Base-by-base conservation (phyloP, 2,888 invertebrate genomes). In the Eupithecia pulchellata region DNA sequence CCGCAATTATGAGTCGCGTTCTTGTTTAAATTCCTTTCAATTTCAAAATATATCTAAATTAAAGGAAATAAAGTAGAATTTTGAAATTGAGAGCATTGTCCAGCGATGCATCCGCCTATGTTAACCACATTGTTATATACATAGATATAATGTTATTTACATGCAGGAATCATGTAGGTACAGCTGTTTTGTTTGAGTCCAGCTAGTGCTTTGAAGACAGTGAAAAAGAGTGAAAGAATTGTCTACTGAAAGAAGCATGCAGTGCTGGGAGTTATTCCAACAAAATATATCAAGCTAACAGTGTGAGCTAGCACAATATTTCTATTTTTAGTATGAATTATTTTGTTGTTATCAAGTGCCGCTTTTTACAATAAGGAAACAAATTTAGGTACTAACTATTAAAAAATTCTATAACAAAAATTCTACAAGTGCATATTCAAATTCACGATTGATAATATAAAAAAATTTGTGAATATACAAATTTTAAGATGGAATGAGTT, bases 81-180 rank as follows among this genome's bases (percentile, higher is more conserved):
- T 52, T 60, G 30, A 60, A 30, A 60, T 60, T 57, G 57, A 32
- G n/a, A 60, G 17, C n/a, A 32, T 32, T 60, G 32, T 32, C 32
- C 32, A 60, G 58, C 58, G 58, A 60, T n/a, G n/a, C 32, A n/a
- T 58, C n/a, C 17, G 32, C 30, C 30, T 60, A 52, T 52, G 25
- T 52, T 25, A 52, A 25, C 11, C 32, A 60, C n/a, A n/a, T n/a
- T n/a, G 30, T 11, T 32, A 60, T 32, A 58, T 60, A 29, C 30
- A 9, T 29, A 27, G 27, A 60, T 29, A 9, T n/a, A 32, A n/a
- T n/a, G 20, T 0, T 47, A 52, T 52, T 52, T 25, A 52, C 52
- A 52, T 52, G 52, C 52, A 47, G 47, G 20, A 11, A 47, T 47
- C 20, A 47, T 47, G 20, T 20, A 9, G 20, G 20, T 20, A 42